Base-by-base conservation (phyloP, 2,888 invertebrate species). In the Nymphalis urticae region DNA sequence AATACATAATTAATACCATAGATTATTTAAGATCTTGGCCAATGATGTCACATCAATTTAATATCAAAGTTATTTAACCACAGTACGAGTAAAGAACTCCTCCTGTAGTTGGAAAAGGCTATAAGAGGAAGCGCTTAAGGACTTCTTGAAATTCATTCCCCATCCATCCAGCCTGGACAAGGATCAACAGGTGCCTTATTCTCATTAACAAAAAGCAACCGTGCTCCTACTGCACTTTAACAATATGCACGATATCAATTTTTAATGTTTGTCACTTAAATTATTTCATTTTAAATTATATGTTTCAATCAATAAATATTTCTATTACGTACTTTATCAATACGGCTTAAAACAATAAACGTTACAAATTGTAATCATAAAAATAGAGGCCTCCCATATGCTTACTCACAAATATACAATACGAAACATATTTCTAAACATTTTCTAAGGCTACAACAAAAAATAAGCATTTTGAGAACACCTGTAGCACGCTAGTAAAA, bases 111-210 rank as follows among this genome's bases (percentile, higher is more conserved):
- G 13, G 19, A 50, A 50, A n/a, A 19, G n/a, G 7, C 19, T 50
- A 8, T n/a, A 27, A 48, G 21, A 32, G n/a, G 17, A 60, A 3
- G 10, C 13, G 42, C 13, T 47, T 32, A 60, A 62, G 51, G 24
- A 51, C 53, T 36, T 65, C 64, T 65, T 62, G 59, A 68, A 32
- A 48, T 65, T 68, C 21, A 64, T 59, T 65, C 48, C 58, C 50
- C 36, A 64, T 64, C 21, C 48, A 62, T 21, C 24, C 64, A 48
- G 36, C 67, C 47, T 27, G 17, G 53, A 48, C 17, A 56, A 24
- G 10, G 9, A 62, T 48, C 69, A 69, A 71, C 69, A 71, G 69
- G 71, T 71, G 62, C 21, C 54, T 56, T 48, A 65, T 65, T 54
- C 21, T 63, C 48, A 48, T 56, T 48, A 42, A 10, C 42, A n/a